Evolutionary conservation across 2,797 vertebrate species (phyloP).

Genomic region (Alosa sapidissima): DNA sequence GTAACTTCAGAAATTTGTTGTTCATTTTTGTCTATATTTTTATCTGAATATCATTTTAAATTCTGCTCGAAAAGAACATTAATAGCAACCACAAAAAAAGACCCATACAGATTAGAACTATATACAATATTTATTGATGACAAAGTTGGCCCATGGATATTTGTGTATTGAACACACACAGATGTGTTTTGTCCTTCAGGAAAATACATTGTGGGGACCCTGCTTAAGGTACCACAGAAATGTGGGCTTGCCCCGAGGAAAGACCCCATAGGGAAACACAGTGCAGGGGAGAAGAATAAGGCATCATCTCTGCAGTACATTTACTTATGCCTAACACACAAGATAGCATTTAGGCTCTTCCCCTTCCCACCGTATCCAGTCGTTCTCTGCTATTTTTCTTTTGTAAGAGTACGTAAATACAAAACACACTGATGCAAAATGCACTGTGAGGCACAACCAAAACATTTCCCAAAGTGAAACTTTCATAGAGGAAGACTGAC

Average conservation of each 20-base stretch:
- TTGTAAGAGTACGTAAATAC: constrained; percentile 63
- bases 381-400: not conserved
- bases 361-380: not conserved
- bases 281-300: constrained; percentile 65
- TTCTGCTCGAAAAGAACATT: not conserved
- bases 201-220: constrained; percentile 55
- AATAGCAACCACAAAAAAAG: not conserved
- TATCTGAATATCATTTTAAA: not conserved
- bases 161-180: constrained; percentile 62
- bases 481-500: not conserved
- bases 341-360: not conserved
- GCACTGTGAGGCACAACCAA: constrained; percentile 68
- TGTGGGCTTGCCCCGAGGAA: constrained; percentile 1
- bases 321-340: constrained; percentile 64
- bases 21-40: not conserved
- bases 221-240: constrained; percentile 57
- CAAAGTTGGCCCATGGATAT: constrained; percentile 60
- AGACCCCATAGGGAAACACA: constrained; percentile 24
- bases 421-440: constrained; percentile 67
- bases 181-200: constrained; percentile 44
- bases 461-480: constrained; percentile 61
- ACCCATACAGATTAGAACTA: constrained; percentile 35
- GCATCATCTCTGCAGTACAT: constrained; percentile 71
- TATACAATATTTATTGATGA: constrained; percentile 78
- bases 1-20: not conserved